Evolutionary conservation across 37 sponge, comb jelly and placozoan genomes (phyloP).

Genomic region (Crambe crambe): DNA sequence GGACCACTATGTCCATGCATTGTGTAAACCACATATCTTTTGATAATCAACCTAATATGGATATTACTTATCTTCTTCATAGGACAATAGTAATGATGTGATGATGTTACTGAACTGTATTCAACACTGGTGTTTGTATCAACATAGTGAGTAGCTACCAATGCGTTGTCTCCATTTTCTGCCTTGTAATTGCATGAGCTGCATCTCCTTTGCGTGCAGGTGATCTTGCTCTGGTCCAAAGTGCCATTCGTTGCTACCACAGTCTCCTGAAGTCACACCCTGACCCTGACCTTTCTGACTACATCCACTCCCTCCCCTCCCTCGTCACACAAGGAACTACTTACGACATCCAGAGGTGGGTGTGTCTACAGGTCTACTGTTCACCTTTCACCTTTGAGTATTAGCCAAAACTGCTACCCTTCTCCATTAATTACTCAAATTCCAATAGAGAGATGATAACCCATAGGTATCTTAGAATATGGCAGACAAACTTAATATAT

Average conservation of each 20-base stretch:
- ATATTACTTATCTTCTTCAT: neutral
- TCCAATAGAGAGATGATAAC: too few relatives aligned
- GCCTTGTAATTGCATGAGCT: too few relatives aligned
- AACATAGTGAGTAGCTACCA: neutral
- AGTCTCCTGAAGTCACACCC: slow-evolving; percentile 11
- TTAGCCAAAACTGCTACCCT: too few relatives aligned
- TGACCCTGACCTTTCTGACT: neutral
- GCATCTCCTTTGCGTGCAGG: neutral
- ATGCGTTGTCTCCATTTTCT: neutral
- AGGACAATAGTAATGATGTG: slow-evolving; percentile 9
- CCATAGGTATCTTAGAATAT: too few relatives aligned
- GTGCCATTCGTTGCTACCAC: slow-evolving; percentile 8
- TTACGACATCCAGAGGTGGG: neutral
- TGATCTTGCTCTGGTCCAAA: neutral
- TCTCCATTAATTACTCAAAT: too few relatives aligned
- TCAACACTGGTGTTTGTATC: slow-evolving; percentile 24
- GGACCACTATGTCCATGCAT: too few relatives aligned
- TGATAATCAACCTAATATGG: too few relatives aligned
- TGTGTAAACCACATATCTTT: too few relatives aligned
- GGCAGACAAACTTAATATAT: too few relatives aligned
- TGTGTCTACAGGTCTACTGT: too few relatives aligned
- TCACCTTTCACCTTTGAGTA: too few relatives aligned
- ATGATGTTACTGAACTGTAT: slow-evolving; percentile 6
- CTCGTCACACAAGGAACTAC: neutral
- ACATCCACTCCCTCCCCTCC: slow-evolving; percentile 7